Evolutionary conservation across 1,140 invertebrate genomes (phyloP).

Genomic region (Agrilus planipennis): DNA sequence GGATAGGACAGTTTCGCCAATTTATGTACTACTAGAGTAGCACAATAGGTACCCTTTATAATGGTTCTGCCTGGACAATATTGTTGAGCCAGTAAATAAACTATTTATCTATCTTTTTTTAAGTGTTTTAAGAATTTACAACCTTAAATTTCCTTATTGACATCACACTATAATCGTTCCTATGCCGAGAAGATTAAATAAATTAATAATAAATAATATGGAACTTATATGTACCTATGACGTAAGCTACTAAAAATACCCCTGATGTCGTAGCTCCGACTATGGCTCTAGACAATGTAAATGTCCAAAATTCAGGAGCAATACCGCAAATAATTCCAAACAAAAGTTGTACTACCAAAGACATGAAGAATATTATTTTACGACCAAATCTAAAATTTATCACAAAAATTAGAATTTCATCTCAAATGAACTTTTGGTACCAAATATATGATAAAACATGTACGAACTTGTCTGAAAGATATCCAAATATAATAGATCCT

Average conservation of each 20-base stretch:
- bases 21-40: no score
- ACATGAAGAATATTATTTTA: constrained; percentile 58
- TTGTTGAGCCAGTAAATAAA: no score
- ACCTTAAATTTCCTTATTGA: no score
- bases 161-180: no score
- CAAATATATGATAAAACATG: not conserved
- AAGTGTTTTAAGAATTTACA: no score
- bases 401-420: constrained; percentile 2
- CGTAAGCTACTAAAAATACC: constrained; percentile 65
- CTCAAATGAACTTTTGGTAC: not conserved
- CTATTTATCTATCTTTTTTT: no score
- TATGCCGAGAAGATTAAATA: no score
- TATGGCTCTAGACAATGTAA: constrained; percentile 53
- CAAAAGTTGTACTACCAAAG: constrained; percentile 54
- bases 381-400: constrained; percentile 49
- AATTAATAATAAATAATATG: no score
- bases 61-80: no score
- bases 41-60: no score
- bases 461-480: constrained; percentile 56
- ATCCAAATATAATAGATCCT: constrained; percentile 69
- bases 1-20: no score
- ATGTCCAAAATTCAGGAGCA: constrained; percentile 55
- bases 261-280: constrained; percentile 66
- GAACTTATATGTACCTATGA: constrained; percentile 46
- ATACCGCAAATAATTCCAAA: constrained; percentile 52